A percentile compares a stretch with the other conserved stretches of the same genome.
Evolutionary conservation across 2,797 vertebrate genomes (phyloP).

Genomic region (Gambusia yucatana): DNA sequence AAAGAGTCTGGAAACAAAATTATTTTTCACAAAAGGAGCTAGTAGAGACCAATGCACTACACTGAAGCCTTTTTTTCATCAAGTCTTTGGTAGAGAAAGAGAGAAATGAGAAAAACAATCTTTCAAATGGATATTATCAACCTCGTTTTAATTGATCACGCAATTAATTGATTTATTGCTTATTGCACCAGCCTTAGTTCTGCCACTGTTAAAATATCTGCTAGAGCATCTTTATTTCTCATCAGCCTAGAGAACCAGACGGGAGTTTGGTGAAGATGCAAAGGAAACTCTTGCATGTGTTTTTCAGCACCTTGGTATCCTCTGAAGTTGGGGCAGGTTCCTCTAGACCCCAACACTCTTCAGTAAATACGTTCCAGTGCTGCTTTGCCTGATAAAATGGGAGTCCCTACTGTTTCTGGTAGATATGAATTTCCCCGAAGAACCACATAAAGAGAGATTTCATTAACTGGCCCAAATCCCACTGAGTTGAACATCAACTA

Average conservation of each 20-base stretch:
- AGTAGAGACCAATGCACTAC: too few relatives aligned
- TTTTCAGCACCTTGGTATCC: conserved; percentile 46
- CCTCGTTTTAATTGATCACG: too few relatives aligned
- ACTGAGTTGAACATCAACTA: conserved; percentile 49
- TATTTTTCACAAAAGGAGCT: too few relatives aligned
- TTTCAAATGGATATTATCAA: too few relatives aligned
- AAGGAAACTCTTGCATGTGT: background rate
- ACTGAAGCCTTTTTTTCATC: too few relatives aligned
- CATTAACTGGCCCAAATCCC: conserved; percentile 53
- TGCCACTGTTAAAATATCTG: background rate
- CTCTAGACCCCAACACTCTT: conserved; percentile 44
- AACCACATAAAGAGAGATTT: conserved; percentile 60
- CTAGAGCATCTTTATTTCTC: background rate
- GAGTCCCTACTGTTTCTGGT: conserved; percentile 41
- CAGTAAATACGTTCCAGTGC: conserved; percentile 53
- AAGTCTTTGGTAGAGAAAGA: too few relatives aligned
- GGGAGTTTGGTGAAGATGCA: background rate
- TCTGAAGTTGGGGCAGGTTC: conserved; percentile 60
- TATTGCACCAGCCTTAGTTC: too few relatives aligned
- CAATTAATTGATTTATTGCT: too few relatives aligned
- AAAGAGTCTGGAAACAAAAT: too few relatives aligned
- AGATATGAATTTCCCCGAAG: conserved; percentile 63
- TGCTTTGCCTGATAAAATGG: conserved; percentile 57
- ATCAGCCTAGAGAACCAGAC: background rate
- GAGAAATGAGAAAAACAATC: too few relatives aligned